Evolutionary conservation across 2,888 invertebrate species (phyloP).

Genomic region (Brachynemurus nebulosus): DNA sequence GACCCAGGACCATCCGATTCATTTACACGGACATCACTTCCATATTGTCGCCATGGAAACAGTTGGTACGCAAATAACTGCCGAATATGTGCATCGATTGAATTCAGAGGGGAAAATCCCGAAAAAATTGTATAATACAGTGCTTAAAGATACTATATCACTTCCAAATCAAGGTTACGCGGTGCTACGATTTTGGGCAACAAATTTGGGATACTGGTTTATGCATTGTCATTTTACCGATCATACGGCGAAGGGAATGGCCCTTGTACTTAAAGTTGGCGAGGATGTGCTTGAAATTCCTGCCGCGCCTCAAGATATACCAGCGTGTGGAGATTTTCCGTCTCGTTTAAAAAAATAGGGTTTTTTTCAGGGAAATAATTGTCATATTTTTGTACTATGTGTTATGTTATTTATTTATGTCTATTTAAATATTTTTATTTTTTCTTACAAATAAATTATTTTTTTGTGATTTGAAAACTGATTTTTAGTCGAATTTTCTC

Average conservation of each 20-base stretch:
- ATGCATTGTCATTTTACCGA: conserved; percentile 34
- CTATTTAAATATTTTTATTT: too few species aligned
- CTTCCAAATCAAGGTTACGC: conserved; percentile 34
- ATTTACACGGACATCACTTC: conserved; percentile 31
- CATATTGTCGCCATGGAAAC: conserved; percentile 27
- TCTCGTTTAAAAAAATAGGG: too few species aligned
- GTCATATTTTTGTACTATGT: too few species aligned
- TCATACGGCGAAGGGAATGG: conserved; percentile 34
- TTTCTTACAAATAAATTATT: too few species aligned
- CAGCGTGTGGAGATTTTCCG: conserved; percentile 26
- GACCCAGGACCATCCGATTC: conserved; percentile 29
- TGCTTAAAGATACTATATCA: conserved; percentile 32
- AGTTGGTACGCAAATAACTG: conserved; percentile 23
- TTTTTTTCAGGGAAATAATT: too few species aligned
- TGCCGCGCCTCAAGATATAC: conserved; percentile 25
- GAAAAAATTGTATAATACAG: conserved; percentile 28
- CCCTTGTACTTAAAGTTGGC: conserved; percentile 31
- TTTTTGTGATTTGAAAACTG: too few species aligned
- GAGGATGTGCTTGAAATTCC: conserved; percentile 24
- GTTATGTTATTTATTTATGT: too few species aligned
- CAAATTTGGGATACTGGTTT: conserved; percentile 34
- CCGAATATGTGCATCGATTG: conserved; percentile 24
- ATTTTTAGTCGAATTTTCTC: too few species aligned
- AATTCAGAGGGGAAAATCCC: conserved; percentile 26
- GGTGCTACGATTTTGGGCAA: conserved; percentile 31